phyloP scores from a whole-genome alignment of 2,797 vertebrate species.

The Pteronotus mesoamericanus region DNA sequence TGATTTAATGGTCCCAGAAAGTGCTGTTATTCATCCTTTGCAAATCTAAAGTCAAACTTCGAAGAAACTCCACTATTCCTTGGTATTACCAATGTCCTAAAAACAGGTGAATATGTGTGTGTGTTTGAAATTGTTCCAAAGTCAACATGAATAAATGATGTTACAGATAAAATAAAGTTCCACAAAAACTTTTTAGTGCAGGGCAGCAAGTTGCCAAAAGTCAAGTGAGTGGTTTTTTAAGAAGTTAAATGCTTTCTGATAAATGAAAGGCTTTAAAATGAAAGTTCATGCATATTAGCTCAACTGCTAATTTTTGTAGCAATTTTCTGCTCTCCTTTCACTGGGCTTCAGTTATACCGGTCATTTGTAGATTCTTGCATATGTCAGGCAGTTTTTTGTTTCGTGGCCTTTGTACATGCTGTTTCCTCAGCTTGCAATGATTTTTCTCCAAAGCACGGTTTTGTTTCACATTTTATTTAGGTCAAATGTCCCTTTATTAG shows the following conservation, averaged over 20 bases:
- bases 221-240: neutral
- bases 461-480: neutral
- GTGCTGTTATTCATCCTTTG: neutral
- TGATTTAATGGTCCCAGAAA: neutral
- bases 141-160: neutral
- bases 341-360: neutral
- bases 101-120: neutral
- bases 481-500: neutral
- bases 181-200: conserved; percentile 14
- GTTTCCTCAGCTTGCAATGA: neutral
- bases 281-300: neutral
- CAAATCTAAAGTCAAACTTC: neutral
- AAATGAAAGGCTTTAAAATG: neutral
- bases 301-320: neutral
- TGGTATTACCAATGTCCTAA: neutral
- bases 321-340: neutral
- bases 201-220: neutral
- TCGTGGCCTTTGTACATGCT: neutral
- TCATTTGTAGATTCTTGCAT: neutral
- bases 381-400: neutral
- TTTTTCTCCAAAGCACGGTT: neutral
- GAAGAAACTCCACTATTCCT: neutral
- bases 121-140: conserved; percentile 11
- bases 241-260: conserved; percentile 14
- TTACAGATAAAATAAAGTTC: neutral